These are phyloP conservation scores for Ectropis grisescens DNA, from an alignment of 1,140 invertebrate species.

Conservation along the genomic window DNA sequence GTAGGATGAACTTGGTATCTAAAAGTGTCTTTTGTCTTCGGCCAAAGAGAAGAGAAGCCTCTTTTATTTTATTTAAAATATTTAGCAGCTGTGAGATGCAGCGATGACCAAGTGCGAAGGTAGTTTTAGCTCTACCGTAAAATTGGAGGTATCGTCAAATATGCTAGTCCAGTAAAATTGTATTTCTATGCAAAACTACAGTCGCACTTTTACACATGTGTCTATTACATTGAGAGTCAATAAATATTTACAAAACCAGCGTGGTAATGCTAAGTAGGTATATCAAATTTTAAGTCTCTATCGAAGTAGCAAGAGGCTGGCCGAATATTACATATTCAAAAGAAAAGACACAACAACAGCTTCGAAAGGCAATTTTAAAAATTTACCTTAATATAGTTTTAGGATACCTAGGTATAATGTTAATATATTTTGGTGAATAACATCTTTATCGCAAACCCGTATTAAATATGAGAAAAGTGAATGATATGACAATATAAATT, in stretches of 20 bases:
- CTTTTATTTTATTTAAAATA: too few relatives aligned
- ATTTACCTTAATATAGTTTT: conserved; percentile 61
- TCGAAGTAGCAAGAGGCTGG: conserved; percentile 18
- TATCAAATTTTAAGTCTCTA: too few relatives aligned
- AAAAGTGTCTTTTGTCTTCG: conserved; percentile 21
- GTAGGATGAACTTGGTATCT: conserved; percentile 40
- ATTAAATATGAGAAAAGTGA: conserved; percentile 68
- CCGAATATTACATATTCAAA: conserved; percentile 60
- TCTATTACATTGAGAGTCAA: too few relatives aligned
- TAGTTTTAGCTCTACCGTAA: too few relatives aligned
- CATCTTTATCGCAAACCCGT: conserved; percentile 69
- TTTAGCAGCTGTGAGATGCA: too few relatives aligned
- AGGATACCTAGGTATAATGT: conserved; percentile 60
- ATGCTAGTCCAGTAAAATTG: too few relatives aligned
- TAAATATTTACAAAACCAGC: background rate
- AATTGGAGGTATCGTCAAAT: too few relatives aligned
- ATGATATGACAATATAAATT: conserved; percentile 71
- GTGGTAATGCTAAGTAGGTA: too few relatives aligned
- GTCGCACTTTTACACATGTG: too few relatives aligned
- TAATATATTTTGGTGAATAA: conserved; percentile 67
- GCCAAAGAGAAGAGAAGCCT: background rate
- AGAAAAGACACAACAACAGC: conserved; percentile 58
- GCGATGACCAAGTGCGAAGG: too few relatives aligned
- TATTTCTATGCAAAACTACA: too few relatives aligned
- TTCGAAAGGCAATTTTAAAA: conserved; percentile 61